A percentile compares a stretch with the other conserved stretches of the same genome.
These are phyloP conservation scores for Sarcophaga subvicina DNA, from an alignment of 2,888 invertebrate genomes.

Conservation along the genomic window DNA sequence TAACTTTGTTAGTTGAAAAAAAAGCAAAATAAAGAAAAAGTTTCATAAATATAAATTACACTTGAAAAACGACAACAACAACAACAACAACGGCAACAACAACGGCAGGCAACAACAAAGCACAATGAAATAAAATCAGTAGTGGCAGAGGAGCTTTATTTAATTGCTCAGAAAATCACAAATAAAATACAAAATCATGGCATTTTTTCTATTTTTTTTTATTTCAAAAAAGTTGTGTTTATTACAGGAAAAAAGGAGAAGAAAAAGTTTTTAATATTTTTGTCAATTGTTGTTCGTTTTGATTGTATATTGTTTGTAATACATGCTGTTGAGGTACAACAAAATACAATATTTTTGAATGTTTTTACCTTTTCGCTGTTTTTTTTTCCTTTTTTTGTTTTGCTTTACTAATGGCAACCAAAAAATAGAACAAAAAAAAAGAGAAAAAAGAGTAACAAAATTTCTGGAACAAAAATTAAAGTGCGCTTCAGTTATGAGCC, in stretches of 20 bases:
- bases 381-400: not conserved
- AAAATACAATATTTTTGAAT: constrained; percentile 37
- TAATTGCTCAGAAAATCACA: constrained; percentile 77
- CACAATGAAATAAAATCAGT: constrained; percentile 30
- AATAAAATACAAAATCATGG: constrained; percentile 28
- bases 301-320: constrained; percentile 46
- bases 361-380: constrained; percentile 39
- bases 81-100: constrained; percentile 39
- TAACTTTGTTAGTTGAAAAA: constrained; percentile 57
- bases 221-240: not conserved
- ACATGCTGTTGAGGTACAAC: constrained; percentile 28
- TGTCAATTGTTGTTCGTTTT: constrained; percentile 67
- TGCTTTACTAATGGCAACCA: not conserved
- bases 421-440: not conserved
- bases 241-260: constrained; percentile 30
- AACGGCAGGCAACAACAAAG: constrained; percentile 6
- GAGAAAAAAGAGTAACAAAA: not conserved
- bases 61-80: constrained; percentile 73
- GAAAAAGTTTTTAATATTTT: constrained; percentile 67
- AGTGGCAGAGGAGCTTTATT: constrained; percentile 69
- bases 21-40: constrained; percentile 22
- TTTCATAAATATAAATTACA: constrained; percentile 62
- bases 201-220: constrained; percentile 12
- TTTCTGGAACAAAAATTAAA: constrained; percentile 33
- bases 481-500: constrained; percentile 55